Conservation (phyloP, 2,888 invertebrate species). For the Campoletis raptor region DNA sequence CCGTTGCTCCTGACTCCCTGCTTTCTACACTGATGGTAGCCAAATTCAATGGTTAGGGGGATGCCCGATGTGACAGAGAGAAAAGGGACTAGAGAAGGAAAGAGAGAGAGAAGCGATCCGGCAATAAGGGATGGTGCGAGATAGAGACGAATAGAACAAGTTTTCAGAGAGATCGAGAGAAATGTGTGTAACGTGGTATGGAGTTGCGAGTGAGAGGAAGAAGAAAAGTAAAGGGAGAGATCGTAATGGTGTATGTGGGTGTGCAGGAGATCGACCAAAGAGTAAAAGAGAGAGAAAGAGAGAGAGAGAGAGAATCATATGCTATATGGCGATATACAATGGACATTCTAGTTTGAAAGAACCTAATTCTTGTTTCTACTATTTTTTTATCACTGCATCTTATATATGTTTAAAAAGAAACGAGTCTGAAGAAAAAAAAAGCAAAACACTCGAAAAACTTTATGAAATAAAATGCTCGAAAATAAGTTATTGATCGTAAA, state of each 20-base stretch:
- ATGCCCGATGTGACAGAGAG: slow-evolving; percentile 53
- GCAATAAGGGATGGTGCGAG: slow-evolving; percentile 63
- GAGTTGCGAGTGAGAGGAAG: slow-evolving; percentile 41
- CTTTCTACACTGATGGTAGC: slow-evolving; percentile 51
- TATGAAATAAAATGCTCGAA: neutral
- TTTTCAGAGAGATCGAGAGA: slow-evolving; percentile 46
- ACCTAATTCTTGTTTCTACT: neutral
- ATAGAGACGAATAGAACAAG: slow-evolving; percentile 67
- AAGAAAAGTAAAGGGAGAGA: slow-evolving; percentile 51
- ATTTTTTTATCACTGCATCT: neutral
- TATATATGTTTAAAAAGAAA: neutral
- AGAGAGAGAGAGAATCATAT: slow-evolving; percentile 38
- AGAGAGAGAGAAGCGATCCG: slow-evolving; percentile 51
- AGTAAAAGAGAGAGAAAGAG: slow-evolving; percentile 44
- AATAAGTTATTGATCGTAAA: neutral
- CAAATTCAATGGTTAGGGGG: slow-evolving; percentile 49
- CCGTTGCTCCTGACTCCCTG: slow-evolving; percentile 31
- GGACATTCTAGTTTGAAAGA: slow-evolving; percentile 21
- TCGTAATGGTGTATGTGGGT: neutral
- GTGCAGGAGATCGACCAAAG: slow-evolving; percentile 41
- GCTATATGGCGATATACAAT: slow-evolving; percentile 17
- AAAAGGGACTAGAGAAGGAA: slow-evolving; percentile 19
- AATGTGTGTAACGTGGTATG: slow-evolving; percentile 52
- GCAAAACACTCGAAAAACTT: neutral
- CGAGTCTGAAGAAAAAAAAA: neutral